Base-by-base conservation (phyloP, 2,113 vertebrate species). In the Clarias gariepinus region DNA sequence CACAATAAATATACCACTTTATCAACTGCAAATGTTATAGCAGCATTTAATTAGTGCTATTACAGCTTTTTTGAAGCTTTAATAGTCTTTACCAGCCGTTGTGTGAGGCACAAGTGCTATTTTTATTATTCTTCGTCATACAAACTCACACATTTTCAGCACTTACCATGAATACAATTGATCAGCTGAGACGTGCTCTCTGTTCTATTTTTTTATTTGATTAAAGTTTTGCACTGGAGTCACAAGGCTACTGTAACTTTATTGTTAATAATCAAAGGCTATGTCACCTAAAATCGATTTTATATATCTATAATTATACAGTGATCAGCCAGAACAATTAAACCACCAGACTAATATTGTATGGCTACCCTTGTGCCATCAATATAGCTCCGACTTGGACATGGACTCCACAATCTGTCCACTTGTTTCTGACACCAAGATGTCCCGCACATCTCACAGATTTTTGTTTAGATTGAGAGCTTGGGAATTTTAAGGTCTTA, bases 81-180 rank as follows among this genome's bases (percentile, higher is more conserved):
- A 76, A 52, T n/a, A 53, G 52, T 16, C 73, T 52, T 53, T 76
- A n/a, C 41, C 12, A 1, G 73, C n/a, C n/a, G n/a, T n/a, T n/a
- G n/a, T n/a, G n/a, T n/a, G n/a, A n/a, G n/a, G n/a, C n/a, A n/a
- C n/a, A n/a, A n/a, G n/a, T 11, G 25, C 10, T 41, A 33, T 83
- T 82, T 80, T 57, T 57, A 77, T 83, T 86, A 73, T 60, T 57
- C 25, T n/a, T 64, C 11, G 60, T 58, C 47, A 18, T 55, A 53
- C 33, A 30, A 33, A 53, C 18, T 87, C 12, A 82, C 60, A 18
- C 16, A 10, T 76, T 55, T 55, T 78, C 19, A 30, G n/a, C 16
- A 30, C 52, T 77, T 77, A 77, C 25, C 9, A 12, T 6, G 0
- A 58, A 5, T 18, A 28, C 19, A 78, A 52, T 53, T 10, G 23